Conservation (phyloP, 2,888 invertebrate species). For the Drosophila gaucha region DNA sequence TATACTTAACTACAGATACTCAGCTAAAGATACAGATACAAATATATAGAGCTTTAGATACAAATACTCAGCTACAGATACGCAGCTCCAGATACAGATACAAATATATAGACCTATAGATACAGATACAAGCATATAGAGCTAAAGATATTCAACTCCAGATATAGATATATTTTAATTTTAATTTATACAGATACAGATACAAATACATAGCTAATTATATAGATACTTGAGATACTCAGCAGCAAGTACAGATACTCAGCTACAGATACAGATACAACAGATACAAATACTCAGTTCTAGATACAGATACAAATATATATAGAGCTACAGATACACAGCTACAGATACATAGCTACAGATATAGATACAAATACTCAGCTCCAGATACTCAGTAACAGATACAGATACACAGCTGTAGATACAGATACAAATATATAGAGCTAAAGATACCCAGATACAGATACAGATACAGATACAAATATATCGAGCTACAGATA, state of each 20-base stretch:
- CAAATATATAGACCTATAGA: not conserved
- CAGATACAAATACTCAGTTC: slow-evolving; percentile 46
- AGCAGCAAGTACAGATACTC: not conserved
- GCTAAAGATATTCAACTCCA: no score
- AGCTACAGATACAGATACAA: not conserved
- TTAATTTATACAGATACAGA: not conserved
- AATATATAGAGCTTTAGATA: slow-evolving; percentile 5
- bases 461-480: slow-evolving; percentile 5
- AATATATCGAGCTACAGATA: no score
- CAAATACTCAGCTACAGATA: no score
- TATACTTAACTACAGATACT: no score
- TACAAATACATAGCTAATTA: not conserved
- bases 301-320: not conserved
- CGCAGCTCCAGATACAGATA: slow-evolving; percentile 10
- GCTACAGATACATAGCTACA: not conserved
- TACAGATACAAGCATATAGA: slow-evolving; percentile 5
- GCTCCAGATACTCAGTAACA: slow-evolving; percentile 12
- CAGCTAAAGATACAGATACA: no score
- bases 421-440: not conserved
- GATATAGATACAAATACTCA: no score
- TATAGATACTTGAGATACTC: not conserved
- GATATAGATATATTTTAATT: no score
- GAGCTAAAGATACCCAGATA: slow-evolving; percentile 34
- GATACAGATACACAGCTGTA: no score
- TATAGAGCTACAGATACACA: not conserved